Base-by-base conservation (phyloP, 2,113 vertebrate genomes). In the Empidonax alnorum region DNA sequence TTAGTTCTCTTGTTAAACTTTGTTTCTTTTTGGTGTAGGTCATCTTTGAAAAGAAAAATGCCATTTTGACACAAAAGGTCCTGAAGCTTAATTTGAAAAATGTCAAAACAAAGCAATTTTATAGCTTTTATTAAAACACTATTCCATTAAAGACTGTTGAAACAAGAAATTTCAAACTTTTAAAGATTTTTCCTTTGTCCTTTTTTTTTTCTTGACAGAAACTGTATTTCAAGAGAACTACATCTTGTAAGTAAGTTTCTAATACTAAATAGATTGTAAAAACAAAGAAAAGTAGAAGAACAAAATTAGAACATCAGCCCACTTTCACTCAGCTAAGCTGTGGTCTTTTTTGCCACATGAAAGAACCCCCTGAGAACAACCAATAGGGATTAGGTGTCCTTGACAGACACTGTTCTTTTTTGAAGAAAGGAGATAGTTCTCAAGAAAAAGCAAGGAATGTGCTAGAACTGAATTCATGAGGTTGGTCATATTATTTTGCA, bases 381-480 rank as follows among this genome's bases (percentile, higher is more conserved):
- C 59, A 52, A 75, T 47, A 39, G 35, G 39, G 62, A 71, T n/a
- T 46, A 72, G 13, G 7, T 75, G 86, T 91, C 95, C 67, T 90
- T 97, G 90, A 95, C 79, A 75, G 89, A 82, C 39, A 62, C 21
- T 44, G 27, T 49, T 85, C 31, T 28, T 85, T 92, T 93, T 78
- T 35, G 12, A 62, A 88, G 46, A 52, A 42, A 56, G 50, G 62
- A 49, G 16, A 30, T 24, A 19, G 27, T 39, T 84, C 44, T 79
- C 53, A 37, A 49, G 74, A 76, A 74, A 80, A 92, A 74, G 49
- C 13, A 85, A 41, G 31, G 30, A 50, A 42, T n/a, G 14, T 22
- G 14, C 47, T 76, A 42, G 71, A 42, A 15, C 2, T 17, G 28
- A 69, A 59, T n/a, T 61, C 0, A 5, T 25, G 20, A 65, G 15